phyloP scores from a whole-genome alignment of 2,797 vertebrate genomes.

The Mycteria americana region DNA sequence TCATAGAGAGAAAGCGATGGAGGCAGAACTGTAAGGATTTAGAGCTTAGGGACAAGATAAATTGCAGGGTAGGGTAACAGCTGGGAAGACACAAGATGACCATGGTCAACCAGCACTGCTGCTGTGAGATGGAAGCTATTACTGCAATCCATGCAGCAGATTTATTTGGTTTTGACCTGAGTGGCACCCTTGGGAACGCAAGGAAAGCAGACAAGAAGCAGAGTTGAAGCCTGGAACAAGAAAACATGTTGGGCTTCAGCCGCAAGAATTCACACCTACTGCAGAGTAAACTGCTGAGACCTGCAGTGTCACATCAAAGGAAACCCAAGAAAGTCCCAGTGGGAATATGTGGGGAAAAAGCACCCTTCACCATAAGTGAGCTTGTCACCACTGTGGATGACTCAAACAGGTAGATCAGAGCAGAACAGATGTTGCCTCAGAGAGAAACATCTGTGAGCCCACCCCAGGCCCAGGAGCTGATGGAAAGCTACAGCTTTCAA shows the following conservation, averaged over 20 bases:
- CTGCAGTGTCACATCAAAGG: accelerated
- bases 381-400: not conserved
- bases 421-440: not conserved
- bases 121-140: not conserved
- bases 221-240: not conserved
- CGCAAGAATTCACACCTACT: accelerated
- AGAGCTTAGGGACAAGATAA: not conserved
- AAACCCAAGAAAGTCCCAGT: not conserved
- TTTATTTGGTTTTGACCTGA: not conserved
- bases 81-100: not conserved
- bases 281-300: not conserved
- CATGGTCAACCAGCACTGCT: not conserved
- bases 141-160: not conserved
- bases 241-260: not conserved
- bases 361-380: not conserved
- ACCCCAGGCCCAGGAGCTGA: not conserved
- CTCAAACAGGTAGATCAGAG: not conserved
- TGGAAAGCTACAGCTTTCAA: not conserved
- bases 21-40: not conserved
- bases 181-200: not conserved
- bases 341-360: not conserved
- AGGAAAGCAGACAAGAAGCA: not conserved
- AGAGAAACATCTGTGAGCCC: not conserved
- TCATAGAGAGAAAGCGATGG: not conserved
- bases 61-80: not conserved